These are phyloP conservation scores for Percina caprodes DNA, from an alignment of 2,113 vertebrate species.

Conservation along the genomic window DNA sequence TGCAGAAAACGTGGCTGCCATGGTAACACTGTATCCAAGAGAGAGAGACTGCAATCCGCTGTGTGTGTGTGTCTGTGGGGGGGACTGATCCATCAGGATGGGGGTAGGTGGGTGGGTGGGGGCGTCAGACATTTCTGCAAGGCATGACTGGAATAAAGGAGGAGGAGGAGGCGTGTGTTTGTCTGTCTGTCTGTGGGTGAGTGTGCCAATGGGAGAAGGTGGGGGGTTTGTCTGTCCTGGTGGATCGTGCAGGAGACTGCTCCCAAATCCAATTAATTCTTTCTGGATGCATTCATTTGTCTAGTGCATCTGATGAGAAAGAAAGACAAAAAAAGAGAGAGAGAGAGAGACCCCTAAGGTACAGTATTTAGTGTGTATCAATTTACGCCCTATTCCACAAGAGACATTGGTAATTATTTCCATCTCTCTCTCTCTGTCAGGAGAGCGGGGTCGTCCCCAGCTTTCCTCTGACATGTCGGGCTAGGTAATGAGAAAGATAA, in stretches of 20 bases:
- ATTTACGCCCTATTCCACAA: conserved; percentile 80
- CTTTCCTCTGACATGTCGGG: conserved; percentile 65
- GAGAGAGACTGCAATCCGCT: conserved; percentile 66
- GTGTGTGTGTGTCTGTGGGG: conserved; percentile 26
- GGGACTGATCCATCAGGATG: conserved; percentile 62
- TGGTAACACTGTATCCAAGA: conserved; percentile 82
- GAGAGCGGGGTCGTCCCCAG: conserved; percentile 56
- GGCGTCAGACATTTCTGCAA: conserved; percentile 80
- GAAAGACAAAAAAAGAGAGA: conserved; percentile 23
- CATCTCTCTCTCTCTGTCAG: conserved; percentile 67
- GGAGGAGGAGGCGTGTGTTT: conserved; percentile 59
- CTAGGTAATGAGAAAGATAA: conserved; percentile 73
- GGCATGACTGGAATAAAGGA: conserved; percentile 82
- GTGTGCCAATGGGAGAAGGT: conserved; percentile 38
- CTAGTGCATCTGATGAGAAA: conserved; percentile 70
- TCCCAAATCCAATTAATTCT: conserved; percentile 86
- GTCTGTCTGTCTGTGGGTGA: conserved; percentile 23
- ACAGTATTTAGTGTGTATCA: conserved; percentile 81
- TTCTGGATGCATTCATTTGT: conserved; percentile 83
- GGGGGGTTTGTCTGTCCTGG: conserved; percentile 73
- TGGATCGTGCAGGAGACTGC: conserved; percentile 78
- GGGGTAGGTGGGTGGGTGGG: conserved; percentile 46
- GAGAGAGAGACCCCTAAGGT: conserved; percentile 66
- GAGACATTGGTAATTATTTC: conserved; percentile 81
- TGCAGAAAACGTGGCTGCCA: conserved; percentile 81